A percentile compares a stretch with the other conserved stretches of the same genome.
Evolutionary conservation across 2,888 invertebrate species (phyloP).

Genomic region (Epinotia nisella): DNA sequence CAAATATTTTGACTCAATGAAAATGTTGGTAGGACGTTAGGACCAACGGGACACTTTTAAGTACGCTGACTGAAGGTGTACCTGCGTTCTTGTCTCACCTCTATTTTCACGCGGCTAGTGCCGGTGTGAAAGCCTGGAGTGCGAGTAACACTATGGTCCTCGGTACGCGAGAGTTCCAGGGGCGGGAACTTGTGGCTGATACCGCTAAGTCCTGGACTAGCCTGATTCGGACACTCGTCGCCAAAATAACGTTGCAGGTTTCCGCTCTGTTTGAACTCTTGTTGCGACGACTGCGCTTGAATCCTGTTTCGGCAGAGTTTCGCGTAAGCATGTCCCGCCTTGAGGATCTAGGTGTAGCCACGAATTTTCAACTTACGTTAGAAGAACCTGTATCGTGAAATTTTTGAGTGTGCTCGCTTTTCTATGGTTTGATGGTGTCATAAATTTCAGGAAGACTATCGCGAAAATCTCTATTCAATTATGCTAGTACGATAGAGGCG

Average conservation of each 20-base stretch:
- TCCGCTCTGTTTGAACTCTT: constrained; percentile 3
- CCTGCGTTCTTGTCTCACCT: background rate
- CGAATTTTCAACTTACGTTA: background rate
- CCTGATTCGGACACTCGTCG: background rate
- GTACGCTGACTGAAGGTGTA: constrained; percentile 14
- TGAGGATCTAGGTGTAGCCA: constrained; percentile 1
- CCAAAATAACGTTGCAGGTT: background rate
- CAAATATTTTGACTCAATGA: background rate
- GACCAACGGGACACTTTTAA: constrained; percentile 2
- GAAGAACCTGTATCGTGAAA: background rate
- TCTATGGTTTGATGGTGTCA: background rate
- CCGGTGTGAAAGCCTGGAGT: background rate
- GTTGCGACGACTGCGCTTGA: background rate
- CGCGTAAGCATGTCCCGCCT: background rate
- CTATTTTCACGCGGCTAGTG: constrained; percentile 7
- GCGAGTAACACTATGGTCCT: background rate
- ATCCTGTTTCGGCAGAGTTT: background rate
- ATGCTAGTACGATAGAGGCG: background rate
- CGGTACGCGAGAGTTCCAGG: background rate
- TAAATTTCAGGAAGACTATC: background rate
- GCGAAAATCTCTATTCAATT: background rate
- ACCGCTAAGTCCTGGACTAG: background rate
- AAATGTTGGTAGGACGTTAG: background rate
- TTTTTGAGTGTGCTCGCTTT: background rate
- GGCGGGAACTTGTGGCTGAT: background rate